A percentile compares a stretch with the other conserved stretches of the same genome.
Evolutionary conservation across 2,888 invertebrate species (phyloP).

Genomic region (Troides aeacus): DNA sequence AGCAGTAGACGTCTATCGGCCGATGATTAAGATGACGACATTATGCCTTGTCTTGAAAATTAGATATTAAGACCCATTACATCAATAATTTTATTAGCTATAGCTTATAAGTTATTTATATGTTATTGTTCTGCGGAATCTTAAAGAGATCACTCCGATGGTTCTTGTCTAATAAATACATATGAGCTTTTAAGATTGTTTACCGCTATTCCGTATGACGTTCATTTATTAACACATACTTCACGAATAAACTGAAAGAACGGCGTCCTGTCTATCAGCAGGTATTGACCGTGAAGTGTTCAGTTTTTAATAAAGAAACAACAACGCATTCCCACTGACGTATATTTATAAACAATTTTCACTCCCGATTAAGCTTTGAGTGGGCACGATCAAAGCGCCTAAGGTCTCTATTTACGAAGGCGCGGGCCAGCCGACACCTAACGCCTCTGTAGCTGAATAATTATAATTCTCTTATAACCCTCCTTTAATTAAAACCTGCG

Average conservation of each 20-base stretch:
- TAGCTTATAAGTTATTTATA: too few species aligned
- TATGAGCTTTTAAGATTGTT: too few species aligned
- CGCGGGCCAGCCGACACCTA: constrained; percentile 22
- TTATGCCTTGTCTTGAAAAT: too few species aligned
- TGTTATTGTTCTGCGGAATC: too few species aligned
- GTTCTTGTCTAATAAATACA: too few species aligned
- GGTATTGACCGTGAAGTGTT: constrained; percentile 19
- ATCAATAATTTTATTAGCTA: too few species aligned
- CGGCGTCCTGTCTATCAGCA: not conserved
- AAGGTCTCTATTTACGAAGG: constrained; percentile 30
- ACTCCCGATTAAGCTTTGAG: constrained; percentile 30
- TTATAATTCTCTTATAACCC: constrained; percentile 28
- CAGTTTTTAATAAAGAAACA: constrained; percentile 13
- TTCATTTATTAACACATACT: not conserved
- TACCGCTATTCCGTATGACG: not conserved
- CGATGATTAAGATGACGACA: too few species aligned
- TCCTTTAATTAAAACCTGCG: constrained; percentile 26
- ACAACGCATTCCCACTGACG: constrained; percentile 22
- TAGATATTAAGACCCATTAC: too few species aligned
- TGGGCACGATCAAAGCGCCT: constrained; percentile 32
- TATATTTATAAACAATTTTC: constrained; percentile 32
- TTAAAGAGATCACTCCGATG: too few species aligned
- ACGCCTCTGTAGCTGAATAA: constrained; percentile 24
- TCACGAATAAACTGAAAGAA: too few species aligned
- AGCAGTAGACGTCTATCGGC: too few species aligned